These are phyloP conservation scores for Sinocyclocheilus maitianheensis DNA, from an alignment of 2,113 vertebrate species.

Conservation along the genomic window DNA sequence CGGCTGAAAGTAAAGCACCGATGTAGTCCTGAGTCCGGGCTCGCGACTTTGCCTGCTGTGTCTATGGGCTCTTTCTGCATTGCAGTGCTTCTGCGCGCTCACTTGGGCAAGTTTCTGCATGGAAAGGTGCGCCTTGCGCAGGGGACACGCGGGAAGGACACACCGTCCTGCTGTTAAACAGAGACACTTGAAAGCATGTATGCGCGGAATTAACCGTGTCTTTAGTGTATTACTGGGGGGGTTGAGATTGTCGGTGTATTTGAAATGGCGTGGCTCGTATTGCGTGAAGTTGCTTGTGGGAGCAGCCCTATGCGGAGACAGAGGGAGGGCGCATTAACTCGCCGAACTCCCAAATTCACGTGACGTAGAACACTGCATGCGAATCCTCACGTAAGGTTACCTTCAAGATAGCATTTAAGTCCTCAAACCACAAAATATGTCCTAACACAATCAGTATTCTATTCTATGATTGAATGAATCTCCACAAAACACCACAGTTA, in stretches of 20 bases:
- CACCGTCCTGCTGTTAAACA: neutral
- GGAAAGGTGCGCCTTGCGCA: slow-evolving; percentile 53
- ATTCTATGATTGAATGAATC: neutral
- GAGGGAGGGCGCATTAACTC: slow-evolving; percentile 11
- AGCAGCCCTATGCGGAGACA: slow-evolving; percentile 73
- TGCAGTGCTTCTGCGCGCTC: slow-evolving; percentile 75
- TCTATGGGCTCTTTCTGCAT: slow-evolving; percentile 74
- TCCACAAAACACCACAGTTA: neutral
- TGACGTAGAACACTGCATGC: slow-evolving; percentile 33
- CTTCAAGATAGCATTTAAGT: slow-evolving; percentile 62
- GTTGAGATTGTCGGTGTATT: neutral
- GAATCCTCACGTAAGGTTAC: slow-evolving; percentile 10
- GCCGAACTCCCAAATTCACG: slow-evolving; percentile 28
- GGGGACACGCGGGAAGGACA: slow-evolving; percentile 28
- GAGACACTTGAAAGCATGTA: neutral
- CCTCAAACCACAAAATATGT: neutral
- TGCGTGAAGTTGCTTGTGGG: slow-evolving; percentile 54
- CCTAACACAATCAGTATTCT: neutral
- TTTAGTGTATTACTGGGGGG: no score
- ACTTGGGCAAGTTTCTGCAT: slow-evolving; percentile 73
- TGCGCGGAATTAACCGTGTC: neutral
- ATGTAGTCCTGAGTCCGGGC: slow-evolving; percentile 37
- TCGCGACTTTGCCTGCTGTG: slow-evolving; percentile 51
- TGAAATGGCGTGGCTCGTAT: slow-evolving; percentile 6
- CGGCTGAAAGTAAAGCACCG: neutral